Conservation (phyloP, 2,797 vertebrate genomes). For the Hylomyscus alleni region DNA sequence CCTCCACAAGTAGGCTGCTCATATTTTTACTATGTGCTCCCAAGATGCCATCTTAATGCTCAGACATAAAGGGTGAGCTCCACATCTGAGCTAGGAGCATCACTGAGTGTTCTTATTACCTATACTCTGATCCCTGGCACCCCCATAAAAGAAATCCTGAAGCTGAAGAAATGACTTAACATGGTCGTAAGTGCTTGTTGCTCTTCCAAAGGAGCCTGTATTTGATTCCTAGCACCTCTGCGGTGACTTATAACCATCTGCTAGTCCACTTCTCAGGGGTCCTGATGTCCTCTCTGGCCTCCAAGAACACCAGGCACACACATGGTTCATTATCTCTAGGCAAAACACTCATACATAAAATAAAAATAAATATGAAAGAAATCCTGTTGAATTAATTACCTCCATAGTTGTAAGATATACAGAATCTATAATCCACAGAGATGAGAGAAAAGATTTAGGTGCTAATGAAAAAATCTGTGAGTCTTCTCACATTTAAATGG, state of each 20-base stretch:
- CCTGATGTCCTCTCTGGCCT: not conserved
- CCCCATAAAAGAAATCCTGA: not conserved
- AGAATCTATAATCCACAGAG: not conserved
- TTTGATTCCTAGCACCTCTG: not conserved
- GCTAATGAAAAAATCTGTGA: not conserved
- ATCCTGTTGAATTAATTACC: not conserved
- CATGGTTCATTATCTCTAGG: too few species aligned
- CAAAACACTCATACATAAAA: not conserved
- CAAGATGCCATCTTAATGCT: too few species aligned
- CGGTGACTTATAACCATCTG: not conserved
- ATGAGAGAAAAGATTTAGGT: slow-evolving; percentile 18
- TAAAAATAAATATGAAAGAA: not conserved
- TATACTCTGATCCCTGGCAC: not conserved
- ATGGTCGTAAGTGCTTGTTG: not conserved
- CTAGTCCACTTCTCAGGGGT: not conserved
- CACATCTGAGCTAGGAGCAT: accelerated
- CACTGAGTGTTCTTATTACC: not conserved
- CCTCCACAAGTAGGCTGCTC: not conserved
- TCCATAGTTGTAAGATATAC: not conserved
- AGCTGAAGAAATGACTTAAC: not conserved
- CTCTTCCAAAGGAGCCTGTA: not conserved
- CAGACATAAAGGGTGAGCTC: not conserved
- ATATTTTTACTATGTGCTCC: not conserved
- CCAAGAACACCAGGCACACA: not conserved
- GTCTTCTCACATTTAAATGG: slow-evolving; percentile 30